Evolutionary conservation across 64 coral and sea anemone genomes (phyloP).

Genomic region (Porites australiensis): DNA sequence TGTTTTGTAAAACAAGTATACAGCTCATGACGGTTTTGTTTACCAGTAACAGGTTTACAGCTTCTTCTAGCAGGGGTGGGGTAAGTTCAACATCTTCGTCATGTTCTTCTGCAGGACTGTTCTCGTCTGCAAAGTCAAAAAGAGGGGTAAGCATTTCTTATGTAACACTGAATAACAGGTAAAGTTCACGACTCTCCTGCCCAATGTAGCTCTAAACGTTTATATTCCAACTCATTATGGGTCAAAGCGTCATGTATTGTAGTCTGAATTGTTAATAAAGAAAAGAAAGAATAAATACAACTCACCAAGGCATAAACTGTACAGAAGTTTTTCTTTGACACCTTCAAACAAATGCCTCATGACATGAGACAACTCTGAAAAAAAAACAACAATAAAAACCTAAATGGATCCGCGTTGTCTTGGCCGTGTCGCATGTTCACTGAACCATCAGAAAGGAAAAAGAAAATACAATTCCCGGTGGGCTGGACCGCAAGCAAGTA

Average conservation of each 20-base stretch:
- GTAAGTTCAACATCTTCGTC: constrained; percentile 60
- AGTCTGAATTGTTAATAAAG: no score
- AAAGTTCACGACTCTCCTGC: background rate
- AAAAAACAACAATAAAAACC: background rate
- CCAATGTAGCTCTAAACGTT: no score
- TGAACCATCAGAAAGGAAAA: no score
- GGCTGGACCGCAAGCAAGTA: no score
- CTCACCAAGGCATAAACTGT: constrained; percentile 25
- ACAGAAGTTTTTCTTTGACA: constrained; percentile 59
- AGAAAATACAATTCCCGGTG: no score
- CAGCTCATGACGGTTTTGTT: constrained; percentile 96
- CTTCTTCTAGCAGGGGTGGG: constrained; percentile 83
- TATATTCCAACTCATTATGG: no score
- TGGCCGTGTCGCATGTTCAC: no score
- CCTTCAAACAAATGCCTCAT: constrained; percentile 71
- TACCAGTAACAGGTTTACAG: constrained; percentile 82
- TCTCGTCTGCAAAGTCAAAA: background rate
- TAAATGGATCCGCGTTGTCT: background rate
- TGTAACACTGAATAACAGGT: background rate
- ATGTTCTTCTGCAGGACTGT: background rate
- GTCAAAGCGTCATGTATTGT: no score
- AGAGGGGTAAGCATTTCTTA: background rate
- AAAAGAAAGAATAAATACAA: background rate
- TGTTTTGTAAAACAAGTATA: constrained; percentile 87
- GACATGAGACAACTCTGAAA: constrained; percentile 41